A percentile compares a stretch with the other conserved stretches of the same genome.
Conservation (phyloP, 1,140 invertebrate species). For the Holcopasites calliopsidis region DNA sequence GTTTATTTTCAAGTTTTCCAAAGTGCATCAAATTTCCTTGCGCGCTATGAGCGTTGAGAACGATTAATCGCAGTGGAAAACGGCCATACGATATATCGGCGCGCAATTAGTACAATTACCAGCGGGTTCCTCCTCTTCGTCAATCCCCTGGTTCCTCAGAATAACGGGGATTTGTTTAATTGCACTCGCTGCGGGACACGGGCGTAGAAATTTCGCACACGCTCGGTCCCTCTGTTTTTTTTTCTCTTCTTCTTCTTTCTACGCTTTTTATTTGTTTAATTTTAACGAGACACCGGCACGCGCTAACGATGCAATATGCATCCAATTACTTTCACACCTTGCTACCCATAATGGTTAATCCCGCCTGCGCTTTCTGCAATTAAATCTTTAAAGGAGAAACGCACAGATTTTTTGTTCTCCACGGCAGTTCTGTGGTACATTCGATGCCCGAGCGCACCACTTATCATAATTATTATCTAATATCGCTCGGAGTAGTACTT, state of each 20-base stretch:
- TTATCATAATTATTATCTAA: conserved; percentile 1
- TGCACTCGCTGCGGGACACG: not conserved
- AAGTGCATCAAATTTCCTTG: not conserved
- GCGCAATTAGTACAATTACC: conserved; percentile 26
- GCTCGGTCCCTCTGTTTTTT: not conserved
- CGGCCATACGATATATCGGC: not conserved
- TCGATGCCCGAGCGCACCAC: not conserved
- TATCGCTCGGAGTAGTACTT: too few relatives aligned
- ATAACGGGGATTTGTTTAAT: conserved; percentile 36
- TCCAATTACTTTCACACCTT: conserved; percentile 38
- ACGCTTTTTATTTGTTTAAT: conserved; percentile 6
- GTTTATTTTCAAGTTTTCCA: not conserved
- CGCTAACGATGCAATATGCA: conserved; percentile 39
- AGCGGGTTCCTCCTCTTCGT: too few relatives aligned
- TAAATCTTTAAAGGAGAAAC: conserved; percentile 33
- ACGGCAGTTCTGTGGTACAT: not conserved
- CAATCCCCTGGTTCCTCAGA: too few relatives aligned
- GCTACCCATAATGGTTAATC: conserved; percentile 33
- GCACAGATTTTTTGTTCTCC: not conserved
- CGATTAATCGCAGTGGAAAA: conserved; percentile 18
- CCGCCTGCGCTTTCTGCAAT: conserved; percentile 28
- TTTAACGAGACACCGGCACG: conserved; percentile 45
- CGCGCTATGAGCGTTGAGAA: not conserved
- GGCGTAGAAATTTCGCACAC: not conserved
- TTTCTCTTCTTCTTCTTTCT: not conserved